Conservation (phyloP, 2,797 vertebrate species). For the Myotis pilosus region DNA sequence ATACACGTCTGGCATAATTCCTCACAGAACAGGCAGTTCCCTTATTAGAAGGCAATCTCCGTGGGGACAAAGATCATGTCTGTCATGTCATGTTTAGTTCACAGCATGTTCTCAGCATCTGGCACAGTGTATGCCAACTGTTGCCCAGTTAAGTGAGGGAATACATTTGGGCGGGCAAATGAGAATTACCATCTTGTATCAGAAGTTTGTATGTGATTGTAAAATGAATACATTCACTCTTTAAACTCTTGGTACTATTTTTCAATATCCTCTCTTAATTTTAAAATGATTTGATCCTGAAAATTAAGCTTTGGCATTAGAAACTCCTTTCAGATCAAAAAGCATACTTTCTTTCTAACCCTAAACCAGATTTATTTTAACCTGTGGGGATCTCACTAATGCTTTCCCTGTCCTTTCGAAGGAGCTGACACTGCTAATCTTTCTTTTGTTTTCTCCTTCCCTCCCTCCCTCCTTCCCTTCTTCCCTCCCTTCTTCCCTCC, state of each 20-base stretch:
- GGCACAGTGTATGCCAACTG: not conserved
- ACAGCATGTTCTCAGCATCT: not conserved
- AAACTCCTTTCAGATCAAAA: slow-evolving; percentile 7
- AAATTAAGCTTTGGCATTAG: not conserved
- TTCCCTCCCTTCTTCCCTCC: too few species aligned
- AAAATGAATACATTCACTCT: not conserved
- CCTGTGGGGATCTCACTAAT: not conserved
- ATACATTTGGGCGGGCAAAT: slow-evolving; percentile 2
- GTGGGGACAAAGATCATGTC: not conserved
- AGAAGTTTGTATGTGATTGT: not conserved
- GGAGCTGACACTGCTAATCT: not conserved
- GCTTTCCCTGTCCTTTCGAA: not conserved
- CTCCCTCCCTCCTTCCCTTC: too few species aligned
- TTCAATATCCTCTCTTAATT: slow-evolving; percentile 4
- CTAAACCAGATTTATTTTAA: not conserved
- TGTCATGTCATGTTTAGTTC: not conserved
- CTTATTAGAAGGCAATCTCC: not conserved
- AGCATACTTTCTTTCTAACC: not conserved
- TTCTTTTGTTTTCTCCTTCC: not conserved
- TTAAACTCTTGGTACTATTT: not conserved
- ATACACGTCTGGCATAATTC: not conserved
- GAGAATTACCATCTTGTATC: not conserved
- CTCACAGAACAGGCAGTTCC: not conserved
- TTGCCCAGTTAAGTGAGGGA: not conserved
- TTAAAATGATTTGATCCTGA: slow-evolving; percentile 8